phyloP scores from a whole-genome alignment of 2,797 vertebrate species.

The Semotilus atromaculatus region DNA sequence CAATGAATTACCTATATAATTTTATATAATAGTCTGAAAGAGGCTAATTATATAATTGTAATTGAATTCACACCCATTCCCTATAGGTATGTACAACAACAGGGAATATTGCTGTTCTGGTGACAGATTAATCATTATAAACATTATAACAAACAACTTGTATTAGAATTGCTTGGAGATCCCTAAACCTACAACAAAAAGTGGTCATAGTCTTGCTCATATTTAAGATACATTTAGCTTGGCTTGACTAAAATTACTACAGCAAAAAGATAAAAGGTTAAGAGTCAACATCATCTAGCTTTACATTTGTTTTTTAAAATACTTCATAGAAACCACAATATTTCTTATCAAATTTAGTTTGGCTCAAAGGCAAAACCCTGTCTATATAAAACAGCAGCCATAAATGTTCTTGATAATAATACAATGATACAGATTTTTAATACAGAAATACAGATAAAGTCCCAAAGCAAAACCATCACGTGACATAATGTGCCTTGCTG shows the following conservation, averaged over 20 bases:
- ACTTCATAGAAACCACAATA: conserved; percentile 35
- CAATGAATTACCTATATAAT: not conserved
- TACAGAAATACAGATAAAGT: conserved; percentile 27
- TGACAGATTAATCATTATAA: not conserved
- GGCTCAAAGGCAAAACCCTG: conserved; percentile 21
- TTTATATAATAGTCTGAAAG: not conserved
- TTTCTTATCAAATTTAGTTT: conserved; percentile 18
- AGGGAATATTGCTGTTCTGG: not conserved
- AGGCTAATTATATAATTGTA: not conserved
- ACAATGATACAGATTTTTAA: conserved; percentile 14
- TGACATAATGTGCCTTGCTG: not conserved
- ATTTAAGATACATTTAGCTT: not conserved
- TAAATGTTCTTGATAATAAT: conserved; percentile 7
- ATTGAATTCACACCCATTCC: not conserved
- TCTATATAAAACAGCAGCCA: conserved; percentile 3
- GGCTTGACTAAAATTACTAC: not conserved
- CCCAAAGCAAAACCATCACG: not conserved
- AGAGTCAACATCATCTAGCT: not conserved
- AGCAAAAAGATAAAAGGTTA: conserved; percentile 11
- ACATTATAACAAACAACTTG: not conserved
- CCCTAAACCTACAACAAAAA: not conserved
- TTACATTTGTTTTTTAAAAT: not conserved
- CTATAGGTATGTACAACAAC: not conserved
- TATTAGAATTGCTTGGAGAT: not conserved
- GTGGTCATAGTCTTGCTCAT: conserved; percentile 4